These are phyloP conservation scores for Conus canariensis DNA, from an alignment of 2,888 invertebrate genomes.

Conservation along the genomic window DNA sequence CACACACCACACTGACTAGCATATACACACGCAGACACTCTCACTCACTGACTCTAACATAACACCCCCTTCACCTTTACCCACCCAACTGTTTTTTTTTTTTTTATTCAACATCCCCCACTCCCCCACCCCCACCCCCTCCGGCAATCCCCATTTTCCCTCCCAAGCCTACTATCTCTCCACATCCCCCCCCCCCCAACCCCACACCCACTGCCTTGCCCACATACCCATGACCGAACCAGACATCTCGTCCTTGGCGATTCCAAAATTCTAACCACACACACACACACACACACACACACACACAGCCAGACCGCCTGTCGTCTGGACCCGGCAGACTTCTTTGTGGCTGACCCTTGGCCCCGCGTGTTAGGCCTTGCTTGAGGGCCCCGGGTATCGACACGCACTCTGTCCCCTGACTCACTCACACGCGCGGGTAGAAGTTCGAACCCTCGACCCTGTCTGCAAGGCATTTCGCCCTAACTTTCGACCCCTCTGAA, in stretches of 20 bases:
- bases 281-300: no score
- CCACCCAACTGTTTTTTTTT: neutral
- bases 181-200: neutral
- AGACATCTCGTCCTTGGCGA: no score
- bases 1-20: neutral
- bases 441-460: neutral
- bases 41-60: neutral
- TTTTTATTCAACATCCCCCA: neutral
- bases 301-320: neutral
- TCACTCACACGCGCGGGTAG: neutral
- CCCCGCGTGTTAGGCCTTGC: neutral
- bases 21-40: neutral
- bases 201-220: no score
- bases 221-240: no score
- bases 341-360: neutral
- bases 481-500: no score
- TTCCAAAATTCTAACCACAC: no score
- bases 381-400: neutral
- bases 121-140: neutral
- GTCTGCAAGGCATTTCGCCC: no score
- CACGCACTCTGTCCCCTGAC: neutral
- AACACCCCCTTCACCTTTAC: neutral
- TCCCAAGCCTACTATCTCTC: neutral
- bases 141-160: no score
- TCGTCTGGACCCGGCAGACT: neutral